These are phyloP conservation scores for Brachypterus glaber DNA, from an alignment of 2,888 invertebrate species.

Conservation along the genomic window DNA sequence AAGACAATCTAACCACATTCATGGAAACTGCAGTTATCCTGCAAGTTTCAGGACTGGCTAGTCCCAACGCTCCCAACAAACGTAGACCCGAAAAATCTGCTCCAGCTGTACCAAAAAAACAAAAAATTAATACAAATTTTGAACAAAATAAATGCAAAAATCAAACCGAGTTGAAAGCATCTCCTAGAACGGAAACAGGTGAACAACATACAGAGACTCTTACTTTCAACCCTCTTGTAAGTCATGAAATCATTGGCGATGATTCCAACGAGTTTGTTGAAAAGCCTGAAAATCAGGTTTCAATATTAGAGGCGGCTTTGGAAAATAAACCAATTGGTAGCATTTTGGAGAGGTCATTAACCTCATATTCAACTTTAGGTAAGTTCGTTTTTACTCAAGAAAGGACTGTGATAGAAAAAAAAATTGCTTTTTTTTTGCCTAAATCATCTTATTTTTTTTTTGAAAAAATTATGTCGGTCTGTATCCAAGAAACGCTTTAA, in stretches of 20 bases:
- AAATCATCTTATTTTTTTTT: too few species aligned
- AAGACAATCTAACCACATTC: constrained; percentile 55
- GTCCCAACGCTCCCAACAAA: constrained; percentile 18
- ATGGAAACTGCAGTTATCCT: constrained; percentile 57
- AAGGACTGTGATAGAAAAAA: too few species aligned
- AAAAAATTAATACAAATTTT: too few species aligned
- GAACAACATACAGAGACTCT: neutral
- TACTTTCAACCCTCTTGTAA: too few species aligned
- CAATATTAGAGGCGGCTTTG: constrained; percentile 36
- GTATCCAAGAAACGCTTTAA: too few species aligned
- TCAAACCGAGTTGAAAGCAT: constrained; percentile 18
- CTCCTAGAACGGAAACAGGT: constrained; percentile 11
- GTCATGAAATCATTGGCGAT: neutral
- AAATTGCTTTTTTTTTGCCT: too few species aligned
- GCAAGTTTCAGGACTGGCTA: constrained; percentile 54
- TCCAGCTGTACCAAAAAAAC: constrained; percentile 2
- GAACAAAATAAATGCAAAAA: constrained; percentile 5
- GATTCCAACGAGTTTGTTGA: constrained; percentile 23
- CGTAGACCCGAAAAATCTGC: constrained; percentile 10
- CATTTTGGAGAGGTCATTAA: constrained; percentile 38
- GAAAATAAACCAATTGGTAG: constrained; percentile 34
- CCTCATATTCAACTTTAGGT: constrained; percentile 23
- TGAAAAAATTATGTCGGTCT: too few species aligned
- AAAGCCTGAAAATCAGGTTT: constrained; percentile 27
- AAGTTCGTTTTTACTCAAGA: constrained; percentile 15